Percentiles rank a stretch among this genome's conserved stretches.
These are phyloP conservation scores for Lutra lutra DNA, from an alignment of 2,797 vertebrate species.

Conservation along the genomic window DNA sequence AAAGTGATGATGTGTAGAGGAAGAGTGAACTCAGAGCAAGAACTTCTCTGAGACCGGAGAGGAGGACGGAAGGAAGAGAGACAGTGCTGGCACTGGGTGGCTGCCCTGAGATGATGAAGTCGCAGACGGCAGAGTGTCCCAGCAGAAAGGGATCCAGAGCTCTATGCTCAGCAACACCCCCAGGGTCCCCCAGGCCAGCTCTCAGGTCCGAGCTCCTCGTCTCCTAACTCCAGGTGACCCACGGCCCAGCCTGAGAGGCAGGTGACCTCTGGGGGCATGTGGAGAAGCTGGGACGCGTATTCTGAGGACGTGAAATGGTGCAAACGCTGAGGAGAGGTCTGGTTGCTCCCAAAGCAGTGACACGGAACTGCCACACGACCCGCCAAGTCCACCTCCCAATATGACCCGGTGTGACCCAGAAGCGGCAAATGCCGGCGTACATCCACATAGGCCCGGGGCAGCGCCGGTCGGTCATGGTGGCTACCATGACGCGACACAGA, in stretches of 20 bases:
- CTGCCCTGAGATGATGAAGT: fast-evolving
- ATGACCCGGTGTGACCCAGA: not conserved
- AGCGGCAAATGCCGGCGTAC: too few species aligned
- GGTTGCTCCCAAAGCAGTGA: not conserved
- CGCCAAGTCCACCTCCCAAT: not conserved
- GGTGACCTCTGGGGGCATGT: fast-evolving
- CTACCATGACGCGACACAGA: not conserved
- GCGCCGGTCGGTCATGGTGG: not conserved
- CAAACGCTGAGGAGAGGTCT: not conserved
- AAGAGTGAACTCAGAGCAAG: not conserved
- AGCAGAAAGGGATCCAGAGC: not conserved
- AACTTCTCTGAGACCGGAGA: not conserved
- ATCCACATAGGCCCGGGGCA: not conserved
- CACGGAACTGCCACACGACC: fast-evolving
- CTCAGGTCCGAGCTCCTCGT: fast-evolving
- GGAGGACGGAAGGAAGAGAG: fast-evolving
- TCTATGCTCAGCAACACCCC: not conserved
- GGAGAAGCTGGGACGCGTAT: fast-evolving
- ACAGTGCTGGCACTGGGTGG: fast-evolving
- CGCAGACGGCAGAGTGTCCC: not conserved
- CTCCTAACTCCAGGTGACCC: not conserved
- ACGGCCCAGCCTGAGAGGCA: not conserved
- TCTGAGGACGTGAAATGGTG: fast-evolving
- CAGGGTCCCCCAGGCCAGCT: not conserved
- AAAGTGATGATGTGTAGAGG: not conserved